Base-by-base conservation (phyloP, 2,113 vertebrate genomes). In the Chamaea fasciata region DNA sequence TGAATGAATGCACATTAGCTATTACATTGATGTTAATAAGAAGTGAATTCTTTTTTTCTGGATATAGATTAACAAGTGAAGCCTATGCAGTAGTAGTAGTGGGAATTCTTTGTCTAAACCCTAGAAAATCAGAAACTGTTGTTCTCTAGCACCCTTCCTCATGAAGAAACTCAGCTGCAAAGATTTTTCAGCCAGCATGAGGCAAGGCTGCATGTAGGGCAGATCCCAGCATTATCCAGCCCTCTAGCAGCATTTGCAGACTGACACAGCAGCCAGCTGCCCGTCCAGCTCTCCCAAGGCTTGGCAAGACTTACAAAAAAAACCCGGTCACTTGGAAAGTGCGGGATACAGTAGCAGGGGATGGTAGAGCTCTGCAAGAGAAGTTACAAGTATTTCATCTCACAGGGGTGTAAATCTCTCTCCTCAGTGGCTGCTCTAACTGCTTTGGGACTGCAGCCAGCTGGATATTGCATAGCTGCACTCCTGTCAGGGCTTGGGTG, bases 401-500 rank as follows among this genome's bases (percentile, higher is more conserved):
- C 82, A 31, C 35, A 30, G 78, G 65, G 39, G 44, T 70, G 79
- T 96, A 94, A 96, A 96, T 93, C 83, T 92, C 87, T 41, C 55
- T 74, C 59, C 68, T 57, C 68, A 42, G 62, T 42, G 87, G 78
- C 62, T 91, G 82, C 59, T 74, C 71, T 74, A 42, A 88, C 84
- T 74, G 79, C 76, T 91, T 74, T 71, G 85, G 90, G 93, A 90
- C 15, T 52, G 88, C 76, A 83, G 96, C 95, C 93, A 94, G 92
- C 60, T 95, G 82, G 82, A 77, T 88, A 60, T 73, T 80, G 64
- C 79, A 55, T 22, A 90, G 94, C 91, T 91, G 60, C 46, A 5
- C 92, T 95, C 95, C 87, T 94, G 80, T 93, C 87, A 68, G 94
- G 92, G 60, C 78, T 88, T 95, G 91, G 92, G 85, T 80, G 76